Conservation (phyloP, 2,888 invertebrate genomes). For the Pediacus dermestoides region DNA sequence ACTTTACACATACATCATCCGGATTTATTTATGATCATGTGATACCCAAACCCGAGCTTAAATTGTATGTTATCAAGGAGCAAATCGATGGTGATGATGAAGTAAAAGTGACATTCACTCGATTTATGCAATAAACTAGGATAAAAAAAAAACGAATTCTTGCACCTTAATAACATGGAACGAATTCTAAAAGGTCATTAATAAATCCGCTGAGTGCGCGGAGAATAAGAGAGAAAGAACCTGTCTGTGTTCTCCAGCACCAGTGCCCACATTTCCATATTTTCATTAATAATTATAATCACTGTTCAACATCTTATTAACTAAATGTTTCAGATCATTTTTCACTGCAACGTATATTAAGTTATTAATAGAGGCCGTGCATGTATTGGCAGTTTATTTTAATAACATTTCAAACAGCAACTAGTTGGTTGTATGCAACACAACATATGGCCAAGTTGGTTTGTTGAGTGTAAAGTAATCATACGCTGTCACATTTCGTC, state of each 20-base stretch:
- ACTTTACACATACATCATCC: constrained; percentile 12
- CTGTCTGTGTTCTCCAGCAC: too few relatives aligned
- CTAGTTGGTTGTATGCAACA: neutral
- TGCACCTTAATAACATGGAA: neutral
- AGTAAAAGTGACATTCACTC: too few relatives aligned
- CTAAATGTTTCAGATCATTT: constrained; percentile 1
- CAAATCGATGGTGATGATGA: too few relatives aligned
- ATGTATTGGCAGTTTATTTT: constrained; percentile 4
- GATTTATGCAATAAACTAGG: too few relatives aligned
- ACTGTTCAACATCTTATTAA: constrained; percentile 2
- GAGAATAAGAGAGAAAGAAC: too few relatives aligned
- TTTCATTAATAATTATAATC: neutral
- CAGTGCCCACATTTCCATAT: constrained; percentile 1
- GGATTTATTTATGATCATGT: constrained; percentile 4
- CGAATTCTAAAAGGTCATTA: too few relatives aligned
- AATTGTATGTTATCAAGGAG: too few relatives aligned
- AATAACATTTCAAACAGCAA: neutral
- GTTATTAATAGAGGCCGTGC: neutral
- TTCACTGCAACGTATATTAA: neutral
- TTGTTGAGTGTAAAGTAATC: constrained; percentile 11
- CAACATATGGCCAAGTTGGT: neutral
- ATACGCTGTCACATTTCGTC: constrained; percentile 23
- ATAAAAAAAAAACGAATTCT: neutral
- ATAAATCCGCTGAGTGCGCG: too few relatives aligned
- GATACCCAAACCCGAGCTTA: too few relatives aligned